A percentile compares a stretch with the other conserved stretches of the same genome.
Evolutionary conservation across 2,888 invertebrate genomes (phyloP).

Genomic region (Pristionchus maxplancki): DNA sequence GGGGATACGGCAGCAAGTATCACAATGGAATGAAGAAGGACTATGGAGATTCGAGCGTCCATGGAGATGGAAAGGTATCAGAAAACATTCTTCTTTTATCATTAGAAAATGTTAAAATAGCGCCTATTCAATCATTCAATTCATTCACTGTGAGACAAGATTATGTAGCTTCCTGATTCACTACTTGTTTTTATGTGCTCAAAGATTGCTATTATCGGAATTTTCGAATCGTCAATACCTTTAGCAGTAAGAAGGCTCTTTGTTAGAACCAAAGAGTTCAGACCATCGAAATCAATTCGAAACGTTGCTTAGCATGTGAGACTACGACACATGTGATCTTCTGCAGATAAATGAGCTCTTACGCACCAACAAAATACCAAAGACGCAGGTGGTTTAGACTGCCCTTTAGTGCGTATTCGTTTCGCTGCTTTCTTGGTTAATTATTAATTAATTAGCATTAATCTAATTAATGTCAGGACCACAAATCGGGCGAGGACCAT

Average conservation of each 20-base stretch:
- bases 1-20: slow-evolving; percentile 50
- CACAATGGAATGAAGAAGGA: slow-evolving; percentile 48
- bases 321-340: not conserved
- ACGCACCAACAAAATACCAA: not conserved
- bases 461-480: not conserved
- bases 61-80: slow-evolving; percentile 19
- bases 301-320: not conserved
- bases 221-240: not conserved
- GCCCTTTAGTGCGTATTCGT: not conserved
- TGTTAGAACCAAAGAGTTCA: not conserved
- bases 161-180: too few relatives aligned
- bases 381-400: not conserved
- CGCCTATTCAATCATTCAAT: too few relatives aligned
- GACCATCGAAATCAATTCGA: not conserved
- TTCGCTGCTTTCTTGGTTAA: not conserved
- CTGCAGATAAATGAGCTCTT: not conserved
- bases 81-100: not conserved
- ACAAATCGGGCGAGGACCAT: slow-evolving; percentile 30
- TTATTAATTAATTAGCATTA: too few relatives aligned
- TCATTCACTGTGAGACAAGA: too few relatives aligned
- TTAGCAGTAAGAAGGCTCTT: not conserved
- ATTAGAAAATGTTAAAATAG: too few relatives aligned
- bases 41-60: slow-evolving; percentile 6
- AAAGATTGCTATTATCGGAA: not conserved
- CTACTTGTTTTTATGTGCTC: not conserved